Base-by-base conservation (phyloP, 2,888 invertebrate genomes). In the Hanleya hanleyi region DNA sequence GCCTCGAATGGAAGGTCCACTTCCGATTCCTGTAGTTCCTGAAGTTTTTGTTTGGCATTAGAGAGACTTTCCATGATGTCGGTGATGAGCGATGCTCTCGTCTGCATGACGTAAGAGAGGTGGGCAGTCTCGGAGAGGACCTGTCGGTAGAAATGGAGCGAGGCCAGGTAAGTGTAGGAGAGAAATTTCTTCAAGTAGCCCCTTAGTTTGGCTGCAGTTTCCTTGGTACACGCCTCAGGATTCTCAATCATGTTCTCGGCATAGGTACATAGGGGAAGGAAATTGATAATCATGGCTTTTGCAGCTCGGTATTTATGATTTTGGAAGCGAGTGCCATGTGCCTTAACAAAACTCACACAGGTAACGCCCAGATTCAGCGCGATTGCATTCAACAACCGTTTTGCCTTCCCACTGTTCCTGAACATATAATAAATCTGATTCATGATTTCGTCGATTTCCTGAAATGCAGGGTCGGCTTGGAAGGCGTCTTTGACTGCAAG, bases 401-500 rank as follows among this genome's bases (percentile, higher is more conserved):
- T 68, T 36, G 68, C 68, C 57, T 68, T 68, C 4, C 68, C 68
- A 36, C 51, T 50, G 26, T 68, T 68, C 51, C 36, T 32, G 33
- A 68, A 68, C 49, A 50, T 32, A 57, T 68, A 68, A 29, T 68
- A 51, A 18, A 68, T 68, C 18, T 68, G 49, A 18, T 18, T 33
- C 35, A 68, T 51, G 12, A 68, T 36, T 26, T 68, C 68, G 37
- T 68, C 68, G 18, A 68, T 68, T n/a, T 68, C 68, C 7, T 5
- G 18, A 29, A 68, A 57, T 18, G 50, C 36, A 32, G 26, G 26
- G n/a, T 68, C 57, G 18, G 68, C 36, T n/a, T 26, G 29, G 35
- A 68, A 68, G 2, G 68, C 68, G 26, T 68, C 57, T 26, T 68
- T 68, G n/a, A 68, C 35, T 12, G 68, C 68, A 6, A 68, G 18